Percentiles rank a stretch among this genome's conserved stretches.
Conservation (phyloP, 2,888 invertebrate genomes). For the Oscheius onirici region DNA sequence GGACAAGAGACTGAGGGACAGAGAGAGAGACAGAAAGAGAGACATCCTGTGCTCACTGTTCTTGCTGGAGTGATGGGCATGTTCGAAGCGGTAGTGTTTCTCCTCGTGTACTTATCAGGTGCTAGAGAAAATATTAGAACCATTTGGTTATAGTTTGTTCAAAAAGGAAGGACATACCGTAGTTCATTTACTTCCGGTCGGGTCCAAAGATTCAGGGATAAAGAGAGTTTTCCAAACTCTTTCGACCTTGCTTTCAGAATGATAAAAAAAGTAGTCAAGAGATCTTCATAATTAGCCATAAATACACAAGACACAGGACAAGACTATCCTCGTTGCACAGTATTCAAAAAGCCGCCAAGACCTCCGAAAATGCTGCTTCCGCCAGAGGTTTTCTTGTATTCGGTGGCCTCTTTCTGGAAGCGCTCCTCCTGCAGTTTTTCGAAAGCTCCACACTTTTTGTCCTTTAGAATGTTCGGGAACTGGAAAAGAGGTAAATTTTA, state of each 20-base stretch:
- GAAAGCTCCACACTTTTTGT: slow-evolving; percentile 69
- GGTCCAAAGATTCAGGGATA: no score
- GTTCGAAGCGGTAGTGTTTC: no score
- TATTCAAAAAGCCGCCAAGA: slow-evolving; percentile 51
- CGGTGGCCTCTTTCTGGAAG: slow-evolving; percentile 68
- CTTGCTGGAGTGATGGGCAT: no score
- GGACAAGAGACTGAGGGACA: background rate
- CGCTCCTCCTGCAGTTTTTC: slow-evolving; percentile 67
- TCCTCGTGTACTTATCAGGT: no score
- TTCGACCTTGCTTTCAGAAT: no score
- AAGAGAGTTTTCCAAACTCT: no score
- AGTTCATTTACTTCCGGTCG: no score
- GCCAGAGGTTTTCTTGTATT: slow-evolving; percentile 63
- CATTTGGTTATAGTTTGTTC: no score
- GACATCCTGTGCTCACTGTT: no score
- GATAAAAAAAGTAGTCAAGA: no score
- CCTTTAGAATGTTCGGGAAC: slow-evolving; percentile 71
- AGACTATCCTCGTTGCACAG: slow-evolving; percentile 38
- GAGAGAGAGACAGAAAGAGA: slow-evolving; percentile 18
- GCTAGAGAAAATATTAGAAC: no score
- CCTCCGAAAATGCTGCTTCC: slow-evolving; percentile 52
- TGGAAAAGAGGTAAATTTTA: slow-evolving; percentile 28
- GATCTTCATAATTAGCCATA: background rate
- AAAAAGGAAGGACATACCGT: no score
- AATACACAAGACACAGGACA: background rate